These are phyloP conservation scores for Podarcis lilfordi DNA, from an alignment of 2,797 vertebrate genomes.

Conservation along the genomic window DNA sequence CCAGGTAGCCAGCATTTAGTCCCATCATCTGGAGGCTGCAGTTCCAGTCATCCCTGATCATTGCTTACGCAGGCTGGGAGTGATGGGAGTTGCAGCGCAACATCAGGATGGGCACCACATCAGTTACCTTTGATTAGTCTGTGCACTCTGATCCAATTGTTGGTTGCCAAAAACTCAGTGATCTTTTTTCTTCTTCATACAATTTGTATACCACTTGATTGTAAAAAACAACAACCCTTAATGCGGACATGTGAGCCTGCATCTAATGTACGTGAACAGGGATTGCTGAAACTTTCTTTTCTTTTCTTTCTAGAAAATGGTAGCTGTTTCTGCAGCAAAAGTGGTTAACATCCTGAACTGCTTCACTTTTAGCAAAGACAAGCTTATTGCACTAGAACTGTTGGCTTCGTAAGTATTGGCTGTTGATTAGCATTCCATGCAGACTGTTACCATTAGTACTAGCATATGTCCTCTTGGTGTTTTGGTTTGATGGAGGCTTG, in stretches of 20 bases:
- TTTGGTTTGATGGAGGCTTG: conserved; percentile 9
- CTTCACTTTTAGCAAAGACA: conserved; percentile 98
- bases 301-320: conserved; percentile 91
- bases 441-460: neutral
- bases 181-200: too few species aligned
- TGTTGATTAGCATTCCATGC: neutral
- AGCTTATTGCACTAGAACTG: conserved; percentile 91
- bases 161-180: neutral
- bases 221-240: too few species aligned
- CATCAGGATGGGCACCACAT: too few species aligned
- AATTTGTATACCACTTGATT: too few species aligned
- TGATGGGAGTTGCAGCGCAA: neutral
- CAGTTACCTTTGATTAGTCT: neutral
- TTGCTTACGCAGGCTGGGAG: neutral
- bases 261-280: neutral
- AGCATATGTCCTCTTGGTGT: neutral
- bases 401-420: conserved; percentile 92
- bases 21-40: too few species aligned
- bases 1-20: too few species aligned
- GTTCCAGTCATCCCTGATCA: too few species aligned
- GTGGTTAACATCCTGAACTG: conserved; percentile 96
- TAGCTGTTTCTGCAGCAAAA: conserved; percentile 94
- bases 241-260: neutral
- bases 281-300: conserved; percentile 15
- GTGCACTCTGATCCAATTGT: neutral